A percentile compares a stretch with the other conserved stretches of the same genome.
These are phyloP conservation scores for Sarcophaga peregrina DNA, from an alignment of 1,140 invertebrate species.

Conservation along the genomic window DNA sequence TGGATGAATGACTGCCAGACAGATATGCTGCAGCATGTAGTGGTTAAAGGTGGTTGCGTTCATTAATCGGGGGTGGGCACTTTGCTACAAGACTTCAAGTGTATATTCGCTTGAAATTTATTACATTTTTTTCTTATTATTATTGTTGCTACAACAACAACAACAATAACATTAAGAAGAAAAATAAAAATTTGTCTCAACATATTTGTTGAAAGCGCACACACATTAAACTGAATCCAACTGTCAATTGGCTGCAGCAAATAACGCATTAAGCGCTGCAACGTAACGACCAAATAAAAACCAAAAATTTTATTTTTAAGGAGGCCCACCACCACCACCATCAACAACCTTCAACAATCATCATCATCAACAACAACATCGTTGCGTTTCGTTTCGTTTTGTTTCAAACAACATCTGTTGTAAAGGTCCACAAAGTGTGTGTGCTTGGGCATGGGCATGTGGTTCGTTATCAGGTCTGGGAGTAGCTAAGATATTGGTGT, in stretches of 20 bases:
- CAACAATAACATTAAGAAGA: neutral
- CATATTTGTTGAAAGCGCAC: constrained; percentile 5
- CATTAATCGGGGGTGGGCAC: constrained; percentile 11
- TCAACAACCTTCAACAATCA: neutral
- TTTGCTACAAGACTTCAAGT: neutral
- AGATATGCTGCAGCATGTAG: neutral
- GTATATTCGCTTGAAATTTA: constrained; percentile 3
- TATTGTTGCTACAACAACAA: neutral
- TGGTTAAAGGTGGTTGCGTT: constrained; percentile 6
- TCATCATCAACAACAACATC: constrained; percentile 10
- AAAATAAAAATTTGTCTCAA: constrained; percentile 25
- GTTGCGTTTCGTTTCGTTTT: too few relatives aligned
- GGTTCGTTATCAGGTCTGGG: neutral
- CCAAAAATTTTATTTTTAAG: too few relatives aligned
- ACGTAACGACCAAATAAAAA: too few relatives aligned
- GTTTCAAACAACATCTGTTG: too few relatives aligned
- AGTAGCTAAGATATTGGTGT: neutral
- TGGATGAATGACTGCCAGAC: neutral
- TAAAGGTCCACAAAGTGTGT: neutral
- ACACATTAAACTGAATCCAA: constrained; percentile 34
- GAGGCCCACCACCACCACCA: constrained; percentile 13
- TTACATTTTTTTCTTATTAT: neutral
- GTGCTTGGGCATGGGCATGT: neutral
- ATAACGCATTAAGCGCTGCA: constrained; percentile 38
- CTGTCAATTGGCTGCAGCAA: constrained; percentile 41